Conservation (phyloP, 2,113 vertebrate species). For the Beaufortia kweichowensis region DNA sequence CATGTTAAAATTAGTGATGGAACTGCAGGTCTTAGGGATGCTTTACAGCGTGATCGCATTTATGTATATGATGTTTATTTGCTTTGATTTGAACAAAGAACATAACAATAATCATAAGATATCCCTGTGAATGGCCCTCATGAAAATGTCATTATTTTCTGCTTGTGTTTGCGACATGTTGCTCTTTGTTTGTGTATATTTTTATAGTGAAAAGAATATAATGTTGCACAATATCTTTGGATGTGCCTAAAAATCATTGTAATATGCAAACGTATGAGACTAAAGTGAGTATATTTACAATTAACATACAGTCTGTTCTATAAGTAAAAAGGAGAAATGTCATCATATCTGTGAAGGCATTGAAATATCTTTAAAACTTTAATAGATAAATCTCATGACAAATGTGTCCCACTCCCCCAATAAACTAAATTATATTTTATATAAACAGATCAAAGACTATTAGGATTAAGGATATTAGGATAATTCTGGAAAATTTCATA, state of each 20-base stretch:
- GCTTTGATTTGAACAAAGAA: slow-evolving; percentile 50
- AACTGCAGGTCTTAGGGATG: slow-evolving; percentile 31
- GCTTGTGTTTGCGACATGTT: slow-evolving; percentile 60
- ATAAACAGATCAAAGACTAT: no score
- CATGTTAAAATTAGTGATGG: slow-evolving; percentile 55
- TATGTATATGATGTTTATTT: slow-evolving; percentile 47
- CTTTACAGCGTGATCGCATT: slow-evolving; percentile 52
- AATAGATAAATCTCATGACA: background rate
- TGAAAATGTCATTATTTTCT: slow-evolving; percentile 51
- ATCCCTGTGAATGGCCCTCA: slow-evolving; percentile 57
- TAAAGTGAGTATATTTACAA: slow-evolving; percentile 58
- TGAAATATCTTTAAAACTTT: slow-evolving; percentile 48
- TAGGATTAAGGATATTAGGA: no score
- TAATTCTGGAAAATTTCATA: no score
- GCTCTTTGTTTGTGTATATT: slow-evolving; percentile 65
- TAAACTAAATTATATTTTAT: no score
- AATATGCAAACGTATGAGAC: slow-evolving; percentile 59
- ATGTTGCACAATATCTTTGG: slow-evolving; percentile 70
- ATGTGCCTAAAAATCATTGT: slow-evolving; percentile 70
- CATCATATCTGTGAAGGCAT: slow-evolving; percentile 56
- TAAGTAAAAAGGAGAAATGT: slow-evolving; percentile 34
- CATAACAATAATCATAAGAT: slow-evolving; percentile 38
- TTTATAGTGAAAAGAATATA: slow-evolving; percentile 65
- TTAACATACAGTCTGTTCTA: slow-evolving; percentile 52
- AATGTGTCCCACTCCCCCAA: slow-evolving; percentile 19